Evolutionary conservation across 2,888 invertebrate species (phyloP).

Genomic region (Lasioglossum vierecki): DNA sequence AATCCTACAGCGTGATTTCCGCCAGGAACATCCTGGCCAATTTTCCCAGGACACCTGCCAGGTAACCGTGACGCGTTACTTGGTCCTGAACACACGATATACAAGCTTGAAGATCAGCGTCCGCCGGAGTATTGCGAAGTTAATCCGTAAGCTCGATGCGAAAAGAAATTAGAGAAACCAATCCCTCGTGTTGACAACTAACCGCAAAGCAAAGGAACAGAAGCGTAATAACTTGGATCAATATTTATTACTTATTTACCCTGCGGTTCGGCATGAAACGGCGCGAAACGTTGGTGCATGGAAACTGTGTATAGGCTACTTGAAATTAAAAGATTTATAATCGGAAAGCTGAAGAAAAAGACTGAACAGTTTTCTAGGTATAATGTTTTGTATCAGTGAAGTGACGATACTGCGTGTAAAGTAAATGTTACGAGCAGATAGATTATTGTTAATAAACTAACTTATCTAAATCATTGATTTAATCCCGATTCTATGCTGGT

Average conservation of each 20-base stretch:
- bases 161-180: not conserved
- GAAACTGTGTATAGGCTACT: not conserved
- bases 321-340: not conserved
- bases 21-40: constrained; percentile 37
- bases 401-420: not conserved
- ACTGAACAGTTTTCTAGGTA: not conserved
- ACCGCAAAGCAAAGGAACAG: not conserved
- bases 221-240: not conserved
- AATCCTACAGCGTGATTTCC: constrained; percentile 77
- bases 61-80: not conserved
- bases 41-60: constrained; percentile 3
- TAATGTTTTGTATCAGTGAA: not conserved
- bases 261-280: not conserved
- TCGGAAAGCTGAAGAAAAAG: too few species aligned
- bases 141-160: not conserved
- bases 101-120: not conserved
- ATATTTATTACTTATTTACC: not conserved
- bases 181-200: not conserved
- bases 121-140: not conserved
- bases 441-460: not conserved
- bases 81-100: not conserved
- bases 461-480: not conserved
- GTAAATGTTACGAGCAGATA: not conserved
- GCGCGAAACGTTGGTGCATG: not conserved
- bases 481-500: not conserved